Percentiles rank a stretch among this genome's conserved stretches.
phyloP scores from a whole-genome alignment of 2,888 invertebrate species.

The Clitarchus hookeri region DNA sequence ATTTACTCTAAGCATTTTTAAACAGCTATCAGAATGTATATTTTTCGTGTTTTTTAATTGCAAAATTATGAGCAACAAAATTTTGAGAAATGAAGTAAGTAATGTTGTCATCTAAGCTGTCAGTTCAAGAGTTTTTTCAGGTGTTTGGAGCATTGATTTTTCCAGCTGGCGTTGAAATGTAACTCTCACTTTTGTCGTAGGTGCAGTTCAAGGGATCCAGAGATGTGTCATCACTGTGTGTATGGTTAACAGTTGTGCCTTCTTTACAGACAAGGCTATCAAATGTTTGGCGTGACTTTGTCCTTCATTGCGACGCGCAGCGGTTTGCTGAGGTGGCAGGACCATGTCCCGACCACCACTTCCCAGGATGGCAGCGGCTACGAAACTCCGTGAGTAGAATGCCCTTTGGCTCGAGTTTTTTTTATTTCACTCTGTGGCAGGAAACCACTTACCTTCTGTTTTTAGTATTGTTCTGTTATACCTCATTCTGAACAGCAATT shows the following conservation, averaged over 20 bases:
- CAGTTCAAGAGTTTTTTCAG: background rate
- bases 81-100: too few relatives aligned
- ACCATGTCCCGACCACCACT: constrained; percentile 61
- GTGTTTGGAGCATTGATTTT: background rate
- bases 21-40: too few relatives aligned
- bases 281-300: constrained; percentile 81
- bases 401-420: background rate
- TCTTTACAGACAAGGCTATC: constrained; percentile 74
- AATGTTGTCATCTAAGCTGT: too few relatives aligned
- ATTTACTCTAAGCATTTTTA: too few relatives aligned
- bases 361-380: constrained; percentile 31
- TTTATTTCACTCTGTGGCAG: background rate
- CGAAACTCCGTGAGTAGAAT: constrained; percentile 32
- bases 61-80: too few relatives aligned
- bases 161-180: background rate
- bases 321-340: constrained; percentile 86
- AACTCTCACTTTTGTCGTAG: background rate
- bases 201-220: background rate
- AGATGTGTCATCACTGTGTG: background rate
- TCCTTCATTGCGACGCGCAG: constrained; percentile 91
- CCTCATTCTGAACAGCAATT: too few relatives aligned
- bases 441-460: background rate
- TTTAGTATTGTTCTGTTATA: too few relatives aligned
- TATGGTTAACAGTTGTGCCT: background rate
- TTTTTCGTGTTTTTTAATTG: too few relatives aligned